phyloP scores from a whole-genome alignment of 1,140 invertebrate species.

The Nilaparvata lugens region DNA sequence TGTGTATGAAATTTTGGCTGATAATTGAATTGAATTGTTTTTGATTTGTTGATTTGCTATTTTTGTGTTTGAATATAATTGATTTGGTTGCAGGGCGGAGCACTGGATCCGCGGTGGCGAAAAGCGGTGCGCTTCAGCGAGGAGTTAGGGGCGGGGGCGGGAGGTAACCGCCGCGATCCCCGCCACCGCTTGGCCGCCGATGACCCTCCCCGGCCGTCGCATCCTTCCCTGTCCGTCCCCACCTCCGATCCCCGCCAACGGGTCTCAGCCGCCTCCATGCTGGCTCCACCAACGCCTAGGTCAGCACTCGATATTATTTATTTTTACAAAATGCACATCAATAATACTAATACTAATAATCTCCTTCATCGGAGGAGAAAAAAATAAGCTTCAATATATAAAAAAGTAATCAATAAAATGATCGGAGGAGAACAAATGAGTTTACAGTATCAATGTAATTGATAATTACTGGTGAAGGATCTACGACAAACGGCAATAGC shows the following conservation, averaged over 20 bases:
- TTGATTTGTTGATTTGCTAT: neutral
- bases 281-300: no score
- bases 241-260: neutral
- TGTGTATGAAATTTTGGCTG: neutral
- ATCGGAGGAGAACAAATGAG: no score
- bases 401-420: no score
- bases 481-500: no score
- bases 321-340: no score
- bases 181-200: constrained; percentile 7
- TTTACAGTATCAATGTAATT: no score
- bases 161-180: neutral
- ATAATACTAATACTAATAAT: no score
- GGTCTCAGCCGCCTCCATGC: neutral
- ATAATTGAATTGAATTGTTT: neutral
- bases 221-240: neutral
- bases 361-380: no score
- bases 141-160: neutral
- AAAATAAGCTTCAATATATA: no score
- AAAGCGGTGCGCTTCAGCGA: neutral
- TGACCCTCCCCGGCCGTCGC: neutral
- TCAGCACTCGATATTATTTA: no score
- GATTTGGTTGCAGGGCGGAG: constrained; percentile 3
- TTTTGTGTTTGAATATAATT: neutral
- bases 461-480: no score
- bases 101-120: constrained; percentile 8